phyloP scores from a whole-genome alignment of 2,797 vertebrate genomes.

The Poeciliopsis gracilis region DNA sequence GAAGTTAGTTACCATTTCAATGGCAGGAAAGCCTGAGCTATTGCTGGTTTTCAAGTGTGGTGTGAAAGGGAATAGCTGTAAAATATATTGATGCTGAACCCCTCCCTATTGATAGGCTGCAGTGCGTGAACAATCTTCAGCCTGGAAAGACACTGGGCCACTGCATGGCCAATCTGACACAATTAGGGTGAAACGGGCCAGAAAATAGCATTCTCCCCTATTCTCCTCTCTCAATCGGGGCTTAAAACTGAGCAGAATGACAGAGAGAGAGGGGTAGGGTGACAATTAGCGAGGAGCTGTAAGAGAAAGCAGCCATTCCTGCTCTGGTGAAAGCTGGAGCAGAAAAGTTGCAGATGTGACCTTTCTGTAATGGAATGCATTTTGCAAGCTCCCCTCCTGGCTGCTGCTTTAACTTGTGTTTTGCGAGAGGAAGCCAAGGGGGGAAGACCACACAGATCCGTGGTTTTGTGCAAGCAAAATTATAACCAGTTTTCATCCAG shows the following conservation, averaged over 20 bases:
- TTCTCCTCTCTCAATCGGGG: constrained; percentile 75
- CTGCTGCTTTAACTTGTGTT: constrained; percentile 33
- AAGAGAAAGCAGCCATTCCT: constrained; percentile 39
- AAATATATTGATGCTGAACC: constrained; percentile 84
- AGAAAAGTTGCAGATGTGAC: constrained; percentile 74
- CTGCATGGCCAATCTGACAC: constrained; percentile 81
- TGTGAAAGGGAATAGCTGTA: constrained; percentile 80
- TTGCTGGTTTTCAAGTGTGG: constrained; percentile 82
- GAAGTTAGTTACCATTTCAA: constrained; percentile 81
- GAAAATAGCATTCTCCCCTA: constrained; percentile 85
- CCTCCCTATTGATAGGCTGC: constrained; percentile 74
- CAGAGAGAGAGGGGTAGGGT: constrained; percentile 31
- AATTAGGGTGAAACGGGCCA: constrained; percentile 86
- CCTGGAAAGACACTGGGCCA: constrained; percentile 71
- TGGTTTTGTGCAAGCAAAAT: constrained; percentile 52
- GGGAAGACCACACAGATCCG: constrained; percentile 71
- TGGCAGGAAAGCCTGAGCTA: constrained; percentile 67
- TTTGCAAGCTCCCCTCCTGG: constrained; percentile 28
- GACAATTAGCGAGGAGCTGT: constrained; percentile 61
- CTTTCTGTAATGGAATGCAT: constrained; percentile 67
- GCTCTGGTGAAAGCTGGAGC: constrained; percentile 44
- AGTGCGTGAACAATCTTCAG: constrained; percentile 81
- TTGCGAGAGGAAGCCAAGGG: constrained; percentile 35
- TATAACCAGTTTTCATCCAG: constrained; percentile 67
- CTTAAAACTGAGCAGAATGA: constrained; percentile 69